Evolutionary conservation across 2,797 vertebrate species (phyloP).

Genomic region (Notamacropus eugenii): DNA sequence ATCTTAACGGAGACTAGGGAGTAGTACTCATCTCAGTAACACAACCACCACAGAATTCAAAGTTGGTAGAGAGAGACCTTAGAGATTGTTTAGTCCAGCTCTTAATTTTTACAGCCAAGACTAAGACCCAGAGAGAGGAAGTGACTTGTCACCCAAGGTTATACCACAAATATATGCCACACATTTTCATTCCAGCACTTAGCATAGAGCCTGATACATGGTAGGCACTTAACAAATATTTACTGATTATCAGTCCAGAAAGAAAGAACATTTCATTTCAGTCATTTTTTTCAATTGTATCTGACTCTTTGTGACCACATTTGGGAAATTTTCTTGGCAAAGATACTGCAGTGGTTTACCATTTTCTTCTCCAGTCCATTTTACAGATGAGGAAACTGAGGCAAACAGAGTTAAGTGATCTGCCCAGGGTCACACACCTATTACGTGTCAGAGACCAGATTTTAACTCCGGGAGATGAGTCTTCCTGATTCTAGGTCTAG

Average conservation of each 20-base stretch:
- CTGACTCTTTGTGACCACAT: too few relatives aligned
- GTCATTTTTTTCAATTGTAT: constrained; percentile 35
- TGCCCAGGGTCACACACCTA: too few relatives aligned
- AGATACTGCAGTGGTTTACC: too few relatives aligned
- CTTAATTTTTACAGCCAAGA: background rate
- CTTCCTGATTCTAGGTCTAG: too few relatives aligned
- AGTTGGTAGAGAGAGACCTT: background rate
- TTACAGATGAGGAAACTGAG: too few relatives aligned
- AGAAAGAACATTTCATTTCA: background rate
- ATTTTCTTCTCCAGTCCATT: too few relatives aligned
- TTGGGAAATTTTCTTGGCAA: too few relatives aligned
- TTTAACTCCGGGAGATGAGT: too few relatives aligned
- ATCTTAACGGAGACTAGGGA: background rate
- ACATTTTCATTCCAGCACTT: background rate
- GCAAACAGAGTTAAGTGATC: too few relatives aligned
- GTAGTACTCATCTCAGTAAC: background rate
- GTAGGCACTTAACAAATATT: background rate
- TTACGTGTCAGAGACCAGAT: too few relatives aligned
- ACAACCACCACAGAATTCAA: background rate
- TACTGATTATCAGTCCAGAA: background rate
- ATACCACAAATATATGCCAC: background rate
- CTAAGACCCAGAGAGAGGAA: background rate
- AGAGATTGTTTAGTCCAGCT: background rate
- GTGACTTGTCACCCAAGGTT: background rate
- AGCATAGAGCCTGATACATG: background rate